Conservation (phyloP, 2,888 invertebrate species). For the Sepioteuthis lessoniana region DNA sequence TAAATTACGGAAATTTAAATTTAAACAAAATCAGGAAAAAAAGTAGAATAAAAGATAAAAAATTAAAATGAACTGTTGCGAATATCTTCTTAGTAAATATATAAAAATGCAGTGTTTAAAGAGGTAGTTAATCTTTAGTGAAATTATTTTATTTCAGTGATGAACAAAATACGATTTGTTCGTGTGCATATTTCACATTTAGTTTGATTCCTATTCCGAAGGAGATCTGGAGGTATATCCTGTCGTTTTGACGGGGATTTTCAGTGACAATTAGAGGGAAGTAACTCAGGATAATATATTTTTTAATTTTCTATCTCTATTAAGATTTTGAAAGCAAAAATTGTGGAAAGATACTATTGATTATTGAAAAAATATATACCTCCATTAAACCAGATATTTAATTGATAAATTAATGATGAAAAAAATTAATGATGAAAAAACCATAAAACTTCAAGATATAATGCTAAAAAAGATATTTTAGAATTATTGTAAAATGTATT, state of each 20-base stretch:
- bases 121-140: neutral
- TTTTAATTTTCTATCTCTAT: neutral
- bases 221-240: neutral
- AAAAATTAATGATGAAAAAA: neutral
- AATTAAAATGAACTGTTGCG: too few relatives aligned
- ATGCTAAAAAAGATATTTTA: neutral
- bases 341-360: neutral
- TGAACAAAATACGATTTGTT: neutral
- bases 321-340: neutral
- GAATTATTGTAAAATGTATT: neutral
- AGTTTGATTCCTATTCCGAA: neutral
- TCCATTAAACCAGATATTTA: neutral
- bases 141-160: neutral
- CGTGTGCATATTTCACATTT: neutral
- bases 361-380: neutral
- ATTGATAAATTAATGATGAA: neutral
- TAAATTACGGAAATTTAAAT: too few relatives aligned
- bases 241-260: neutral
- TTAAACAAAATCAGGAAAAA: neutral
- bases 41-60: neutral
- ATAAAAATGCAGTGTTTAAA: neutral
- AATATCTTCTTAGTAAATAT: neutral
- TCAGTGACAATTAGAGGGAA: neutral
- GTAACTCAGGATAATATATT: neutral
- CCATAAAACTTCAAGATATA: neutral